These are phyloP conservation scores for Ditula angustiorana DNA, from an alignment of 2,888 invertebrate genomes.

Conservation along the genomic window DNA sequence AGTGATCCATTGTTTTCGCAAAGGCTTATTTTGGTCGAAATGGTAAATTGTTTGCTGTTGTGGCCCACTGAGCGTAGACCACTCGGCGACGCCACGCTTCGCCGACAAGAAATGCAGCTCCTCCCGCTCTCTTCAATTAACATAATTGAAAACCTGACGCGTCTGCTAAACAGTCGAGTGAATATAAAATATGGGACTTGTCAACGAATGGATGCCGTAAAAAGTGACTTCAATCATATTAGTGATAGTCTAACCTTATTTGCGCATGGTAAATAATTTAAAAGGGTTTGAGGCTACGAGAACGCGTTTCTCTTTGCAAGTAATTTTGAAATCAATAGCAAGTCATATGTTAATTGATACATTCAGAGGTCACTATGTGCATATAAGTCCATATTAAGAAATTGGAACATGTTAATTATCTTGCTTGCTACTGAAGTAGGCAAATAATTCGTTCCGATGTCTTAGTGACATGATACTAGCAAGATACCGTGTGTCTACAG, in stretches of 20 bases:
- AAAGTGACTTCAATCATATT: conserved; percentile 39
- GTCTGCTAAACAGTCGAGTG: conserved; percentile 48
- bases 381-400: too few relatives aligned
- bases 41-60: conserved; percentile 6
- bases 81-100: conserved; percentile 51
- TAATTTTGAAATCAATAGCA: background rate
- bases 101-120: conserved; percentile 60
- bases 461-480: too few relatives aligned
- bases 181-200: conserved; percentile 48
- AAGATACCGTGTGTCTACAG: too few relatives aligned
- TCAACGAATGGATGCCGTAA: conserved; percentile 46
- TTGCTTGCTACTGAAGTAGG: too few relatives aligned
- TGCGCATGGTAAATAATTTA: conserved; percentile 21
- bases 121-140: conserved; percentile 57
- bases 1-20: background rate
- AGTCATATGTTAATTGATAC: too few relatives aligned
- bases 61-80: conserved; percentile 43
- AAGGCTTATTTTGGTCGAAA: background rate
- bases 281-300: conserved; percentile 9
- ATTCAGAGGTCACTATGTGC: too few relatives aligned
- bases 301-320: conserved; percentile 7
- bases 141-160: conserved; percentile 66
- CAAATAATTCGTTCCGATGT: too few relatives aligned
- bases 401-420: too few relatives aligned
- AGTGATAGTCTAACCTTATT: conserved; percentile 24